Base-by-base conservation (phyloP, 2,797 vertebrate genomes). In the Sebastes miniatus region DNA sequence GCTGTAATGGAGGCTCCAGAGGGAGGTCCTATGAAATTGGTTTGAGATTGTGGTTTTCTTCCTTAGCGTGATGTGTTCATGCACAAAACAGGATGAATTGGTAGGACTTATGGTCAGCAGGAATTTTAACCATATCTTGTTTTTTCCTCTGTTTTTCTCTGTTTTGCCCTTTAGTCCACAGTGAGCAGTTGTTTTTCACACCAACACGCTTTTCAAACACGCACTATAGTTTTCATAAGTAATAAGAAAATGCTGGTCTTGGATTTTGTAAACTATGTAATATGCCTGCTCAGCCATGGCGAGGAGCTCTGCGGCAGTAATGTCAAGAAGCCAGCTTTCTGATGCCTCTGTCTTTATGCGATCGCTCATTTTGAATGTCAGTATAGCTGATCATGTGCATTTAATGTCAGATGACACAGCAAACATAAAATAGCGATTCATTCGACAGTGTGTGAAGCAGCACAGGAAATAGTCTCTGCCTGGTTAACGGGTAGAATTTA, bases 241-340 rank as follows among this genome's bases (percentile, higher is more conserved):
- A 47, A 47, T 47, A 47, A 47, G 13, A 7, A 69, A 59, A n/a
- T 25, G 24, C 67, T 56, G 27, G 59, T 56, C 18, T 22, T 61
- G 22, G 63, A 20, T n/a, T 52, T 50, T 64, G 62, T 62, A 20
- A 62, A 61, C 10, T 8, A n/a, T 63, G 43, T 66, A 63, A 63
- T 54, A 11, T 56, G 10, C 68, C 6, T 59, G 70, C 73, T 68
- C 3, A 22, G 63, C 63, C 31, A 36, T 0, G 29, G 1, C 1
- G n/a, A 29, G 20, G 16, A 56, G 69, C 47, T 31, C 20, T 6
- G 5, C 39, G 5, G 62, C 12, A 52, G 66, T 25, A 34, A 52
- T 54, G n/a, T 71, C 54, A 52, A 56, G 39, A 69, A 59, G 58
- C 27, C 75, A 11, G 59, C 58, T 74, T 78, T 81, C 50, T 56